These are phyloP conservation scores for Stigmatopora argus DNA, from an alignment of 2,113 vertebrate genomes.

Conservation along the genomic window DNA sequence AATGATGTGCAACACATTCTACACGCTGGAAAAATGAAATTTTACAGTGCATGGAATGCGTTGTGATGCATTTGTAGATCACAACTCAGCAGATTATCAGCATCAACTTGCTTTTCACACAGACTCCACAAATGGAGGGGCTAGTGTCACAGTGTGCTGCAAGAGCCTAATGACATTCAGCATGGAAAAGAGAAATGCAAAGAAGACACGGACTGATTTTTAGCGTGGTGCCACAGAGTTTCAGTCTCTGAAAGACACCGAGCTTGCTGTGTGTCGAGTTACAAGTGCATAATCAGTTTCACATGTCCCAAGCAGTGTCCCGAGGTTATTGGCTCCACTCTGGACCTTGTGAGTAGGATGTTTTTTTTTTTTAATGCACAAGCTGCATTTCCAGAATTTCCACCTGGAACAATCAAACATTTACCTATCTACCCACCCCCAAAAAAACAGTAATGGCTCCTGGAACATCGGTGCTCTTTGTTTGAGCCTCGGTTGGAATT, in stretches of 20 bases:
- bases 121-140: constrained; percentile 12
- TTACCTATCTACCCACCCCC: neutral
- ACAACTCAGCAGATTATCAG: constrained; percentile 10
- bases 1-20: neutral
- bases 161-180: constrained; percentile 21
- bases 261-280: neutral
- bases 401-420: neutral
- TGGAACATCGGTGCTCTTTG: constrained; percentile 2
- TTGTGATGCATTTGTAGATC: constrained; percentile 19
- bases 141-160: constrained; percentile 1
- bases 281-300: neutral
- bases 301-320: neutral
- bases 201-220: neutral
- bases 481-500: constrained; percentile 2
- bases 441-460: constrained; percentile 10
- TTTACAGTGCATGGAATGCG: constrained; percentile 8
- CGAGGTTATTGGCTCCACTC: constrained; percentile 10
- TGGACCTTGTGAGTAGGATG: constrained; percentile 1
- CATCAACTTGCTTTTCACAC: constrained; percentile 26
- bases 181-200: constrained; percentile 5
- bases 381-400: neutral
- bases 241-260: constrained; percentile 4
- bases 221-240: constrained; percentile 8
- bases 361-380: constrained; percentile 1
- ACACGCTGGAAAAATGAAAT: neutral